phyloP scores from a whole-genome alignment of 2,113 vertebrate genomes.

The Illadopsis cleaveri region DNA sequence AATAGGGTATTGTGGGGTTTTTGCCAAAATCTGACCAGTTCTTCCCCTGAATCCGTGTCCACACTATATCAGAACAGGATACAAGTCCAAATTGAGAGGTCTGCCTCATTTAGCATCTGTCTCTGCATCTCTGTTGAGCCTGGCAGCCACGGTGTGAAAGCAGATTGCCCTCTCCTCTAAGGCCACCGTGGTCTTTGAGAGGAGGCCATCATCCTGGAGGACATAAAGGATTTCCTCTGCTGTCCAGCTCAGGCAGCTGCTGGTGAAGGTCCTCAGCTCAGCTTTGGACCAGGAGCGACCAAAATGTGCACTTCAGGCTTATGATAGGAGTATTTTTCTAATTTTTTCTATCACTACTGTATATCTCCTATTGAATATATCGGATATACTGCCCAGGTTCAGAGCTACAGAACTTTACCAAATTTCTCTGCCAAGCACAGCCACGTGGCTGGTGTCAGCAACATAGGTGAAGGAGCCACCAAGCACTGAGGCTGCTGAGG shows the following conservation, averaged over 20 bases:
- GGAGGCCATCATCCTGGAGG: neutral
- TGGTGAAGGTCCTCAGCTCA: neutral
- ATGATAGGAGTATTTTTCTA: neutral
- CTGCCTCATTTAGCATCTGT: neutral
- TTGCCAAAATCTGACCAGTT: neutral
- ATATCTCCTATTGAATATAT: accelerated
- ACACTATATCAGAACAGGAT: accelerated
- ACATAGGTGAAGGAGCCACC: accelerated
- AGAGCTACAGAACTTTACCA: neutral
- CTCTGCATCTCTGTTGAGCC: neutral
- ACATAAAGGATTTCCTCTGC: neutral
- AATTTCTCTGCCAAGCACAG: neutral
- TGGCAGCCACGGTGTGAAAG: neutral
- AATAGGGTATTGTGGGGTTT: neutral
- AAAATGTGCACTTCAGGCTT: neutral
- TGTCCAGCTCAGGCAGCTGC: neutral
- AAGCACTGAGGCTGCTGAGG: neutral
- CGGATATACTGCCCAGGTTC: too few relatives aligned
- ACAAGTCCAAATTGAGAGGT: accelerated
- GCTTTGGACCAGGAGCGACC: neutral
- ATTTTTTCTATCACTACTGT: accelerated
- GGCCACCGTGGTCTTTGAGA: accelerated
- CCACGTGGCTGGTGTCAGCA: accelerated
- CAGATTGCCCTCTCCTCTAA: neutral
- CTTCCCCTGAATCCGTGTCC: accelerated